Base-by-base conservation (phyloP, 2,888 invertebrate species). In the Agapetus fuscipes region DNA sequence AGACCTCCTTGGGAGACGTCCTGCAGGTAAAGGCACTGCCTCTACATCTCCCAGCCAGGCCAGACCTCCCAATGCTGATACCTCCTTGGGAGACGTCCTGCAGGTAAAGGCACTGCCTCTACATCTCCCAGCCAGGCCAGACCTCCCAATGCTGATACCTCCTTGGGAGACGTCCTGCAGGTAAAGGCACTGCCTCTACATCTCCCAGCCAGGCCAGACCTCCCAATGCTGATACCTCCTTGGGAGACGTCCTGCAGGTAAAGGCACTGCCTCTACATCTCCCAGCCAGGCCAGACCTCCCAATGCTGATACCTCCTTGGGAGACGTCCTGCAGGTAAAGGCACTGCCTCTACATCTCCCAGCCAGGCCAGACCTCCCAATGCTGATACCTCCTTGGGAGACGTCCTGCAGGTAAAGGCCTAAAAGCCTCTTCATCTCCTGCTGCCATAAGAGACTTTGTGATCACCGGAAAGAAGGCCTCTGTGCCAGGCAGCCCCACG, bases 41-140 rank as follows among this genome's bases (percentile, higher is more conserved):
- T n/a, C n/a, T n/a, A n/a, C n/a, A n/a, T n/a, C n/a, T n/a, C 29
- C 39, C 15, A 44, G 47, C 24, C 39, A 37, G 3, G 47, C 47
- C 7, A 27, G 47, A 15, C 44, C 44, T 14, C 41, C 43, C 3
- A 36, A 41, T 20, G 34, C 40, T 5, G 46, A 46, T 14, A 12
- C 39, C 17, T 25, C 41, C 17, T 47, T 31, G 29, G 41, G 36
- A 16, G 47, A 47, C 17, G 17, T 39, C 26, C 6, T 40, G 17
- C 41, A 43, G 34, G 43, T 41, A 33, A n/a, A n/a, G n/a, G n/a
- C n/a, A n/a, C n/a, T n/a, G n/a, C n/a, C n/a, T n/a, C n/a, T n/a
- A n/a, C n/a, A n/a, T n/a, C n/a, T n/a, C 29, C 39, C 15, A 44
- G 47, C 24, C 39, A 37, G 3, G 47, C 47, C 7, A 27, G 47